Evolutionary conservation across 2,797 vertebrate genomes (phyloP).

Genomic region (Crocodylus rhombifer): DNA sequence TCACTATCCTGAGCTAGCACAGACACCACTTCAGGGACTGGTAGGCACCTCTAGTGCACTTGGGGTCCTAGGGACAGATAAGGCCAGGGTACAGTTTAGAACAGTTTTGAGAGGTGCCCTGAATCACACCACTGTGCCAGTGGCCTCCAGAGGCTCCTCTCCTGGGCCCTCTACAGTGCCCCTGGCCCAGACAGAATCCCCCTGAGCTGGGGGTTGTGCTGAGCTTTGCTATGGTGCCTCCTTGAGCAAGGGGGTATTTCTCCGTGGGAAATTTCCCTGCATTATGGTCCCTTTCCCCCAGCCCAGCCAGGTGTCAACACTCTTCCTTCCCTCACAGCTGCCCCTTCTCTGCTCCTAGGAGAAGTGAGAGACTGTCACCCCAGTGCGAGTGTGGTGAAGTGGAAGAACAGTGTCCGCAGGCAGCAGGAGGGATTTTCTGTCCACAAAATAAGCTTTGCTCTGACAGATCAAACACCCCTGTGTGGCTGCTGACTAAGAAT

Average conservation of each 20-base stretch:
- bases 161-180: too few relatives aligned
- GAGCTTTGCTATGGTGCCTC: background rate
- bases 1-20: background rate
- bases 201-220: background rate
- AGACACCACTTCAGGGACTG: background rate
- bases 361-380: background rate
- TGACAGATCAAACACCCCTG: background rate
- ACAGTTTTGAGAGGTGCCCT: background rate
- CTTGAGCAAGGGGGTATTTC: background rate
- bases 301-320: background rate
- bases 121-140: background rate
- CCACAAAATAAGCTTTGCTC: background rate
- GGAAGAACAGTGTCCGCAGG: background rate
- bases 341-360: rapidly evolving
- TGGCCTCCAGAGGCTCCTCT: too few relatives aligned
- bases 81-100: background rate
- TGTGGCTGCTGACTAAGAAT: background rate
- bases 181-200: background rate
- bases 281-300: background rate
- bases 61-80: background rate
- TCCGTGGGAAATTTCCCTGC: background rate
- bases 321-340: background rate
- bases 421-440: background rate
- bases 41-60: background rate
- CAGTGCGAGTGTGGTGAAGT: background rate